These are phyloP conservation scores for Ophion slaviceki DNA, from an alignment of 2,888 invertebrate genomes.

Conservation along the genomic window DNA sequence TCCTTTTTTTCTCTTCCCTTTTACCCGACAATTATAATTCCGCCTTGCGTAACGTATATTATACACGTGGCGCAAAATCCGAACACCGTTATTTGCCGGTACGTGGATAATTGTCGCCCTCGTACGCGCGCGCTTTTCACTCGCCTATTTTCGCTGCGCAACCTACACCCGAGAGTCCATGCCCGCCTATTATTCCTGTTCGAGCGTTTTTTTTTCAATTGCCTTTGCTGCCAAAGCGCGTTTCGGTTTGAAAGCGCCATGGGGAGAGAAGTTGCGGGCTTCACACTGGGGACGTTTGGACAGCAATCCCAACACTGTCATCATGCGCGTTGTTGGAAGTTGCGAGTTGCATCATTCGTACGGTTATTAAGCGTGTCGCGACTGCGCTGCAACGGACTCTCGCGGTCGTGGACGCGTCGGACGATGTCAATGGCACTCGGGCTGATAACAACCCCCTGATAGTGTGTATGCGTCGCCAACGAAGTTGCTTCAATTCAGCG, in stretches of 20 bases:
- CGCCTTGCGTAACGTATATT: conserved; percentile 23
- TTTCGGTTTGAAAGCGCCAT: no score
- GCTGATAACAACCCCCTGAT: neutral
- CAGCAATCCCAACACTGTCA: neutral
- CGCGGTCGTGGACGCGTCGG: neutral
- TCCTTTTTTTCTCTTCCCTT: neutral
- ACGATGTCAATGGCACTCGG: conserved; percentile 16
- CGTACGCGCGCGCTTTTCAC: neutral
- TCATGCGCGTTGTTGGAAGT: neutral
- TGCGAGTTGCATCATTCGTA: neutral
- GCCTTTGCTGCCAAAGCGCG: neutral
- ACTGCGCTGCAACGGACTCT: neutral
- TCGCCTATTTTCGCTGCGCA: neutral
- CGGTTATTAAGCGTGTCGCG: neutral
- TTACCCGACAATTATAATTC: conserved; percentile 46
- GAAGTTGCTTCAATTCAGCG: neutral
- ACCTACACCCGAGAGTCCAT: neutral
- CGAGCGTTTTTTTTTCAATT: neutral
- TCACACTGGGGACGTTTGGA: neutral
- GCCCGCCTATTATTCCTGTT: neutral
- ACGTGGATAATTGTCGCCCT: conserved; percentile 45
- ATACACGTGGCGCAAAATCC: conserved; percentile 1
- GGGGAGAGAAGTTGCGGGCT: neutral
- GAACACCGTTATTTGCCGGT: conserved; percentile 41
- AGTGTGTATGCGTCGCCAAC: neutral